Evolutionary conservation across 1,140 invertebrate genomes (phyloP).

Genomic region (Capitella teleta): DNA sequence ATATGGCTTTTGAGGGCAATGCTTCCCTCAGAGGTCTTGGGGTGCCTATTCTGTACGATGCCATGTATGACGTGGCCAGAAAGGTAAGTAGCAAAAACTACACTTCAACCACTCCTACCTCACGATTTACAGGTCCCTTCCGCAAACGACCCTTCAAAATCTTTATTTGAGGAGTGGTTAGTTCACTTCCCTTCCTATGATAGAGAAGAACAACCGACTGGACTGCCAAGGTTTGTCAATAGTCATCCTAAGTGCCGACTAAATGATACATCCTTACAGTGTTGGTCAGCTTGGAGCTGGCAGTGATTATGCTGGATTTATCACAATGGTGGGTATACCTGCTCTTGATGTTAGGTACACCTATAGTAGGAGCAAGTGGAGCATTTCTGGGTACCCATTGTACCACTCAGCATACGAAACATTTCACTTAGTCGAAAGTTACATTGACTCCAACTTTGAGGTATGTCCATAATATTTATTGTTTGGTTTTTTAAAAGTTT

Average conservation of each 20-base stretch:
- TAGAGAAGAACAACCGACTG: too few species aligned
- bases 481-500: too few species aligned
- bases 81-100: conserved; percentile 16
- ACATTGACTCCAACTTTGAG: conserved; percentile 32
- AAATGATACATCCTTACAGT: conserved; percentile 9
- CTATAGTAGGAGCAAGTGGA: conserved; percentile 12
- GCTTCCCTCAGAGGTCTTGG: conserved; percentile 18
- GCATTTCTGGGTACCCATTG: conserved; percentile 32
- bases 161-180: too few species aligned
- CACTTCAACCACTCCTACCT: too few species aligned
- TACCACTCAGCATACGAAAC: conserved; percentile 45
- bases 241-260: too few species aligned
- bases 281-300: conserved; percentile 27
- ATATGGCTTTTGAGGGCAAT: conserved; percentile 21
- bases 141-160: too few species aligned
- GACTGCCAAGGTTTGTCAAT: too few species aligned
- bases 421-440: conserved; percentile 30
- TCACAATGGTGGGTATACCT: conserved; percentile 30
- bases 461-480: too few species aligned
- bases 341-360: conserved; percentile 27
- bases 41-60: conserved; percentile 27
- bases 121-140: too few species aligned
- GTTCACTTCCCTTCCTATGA: too few species aligned
- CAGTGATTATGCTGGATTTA: conserved; percentile 34
- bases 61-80: conserved; percentile 24